Conservation (phyloP, 1,140 invertebrate species). For the Berghia stephanieae region DNA sequence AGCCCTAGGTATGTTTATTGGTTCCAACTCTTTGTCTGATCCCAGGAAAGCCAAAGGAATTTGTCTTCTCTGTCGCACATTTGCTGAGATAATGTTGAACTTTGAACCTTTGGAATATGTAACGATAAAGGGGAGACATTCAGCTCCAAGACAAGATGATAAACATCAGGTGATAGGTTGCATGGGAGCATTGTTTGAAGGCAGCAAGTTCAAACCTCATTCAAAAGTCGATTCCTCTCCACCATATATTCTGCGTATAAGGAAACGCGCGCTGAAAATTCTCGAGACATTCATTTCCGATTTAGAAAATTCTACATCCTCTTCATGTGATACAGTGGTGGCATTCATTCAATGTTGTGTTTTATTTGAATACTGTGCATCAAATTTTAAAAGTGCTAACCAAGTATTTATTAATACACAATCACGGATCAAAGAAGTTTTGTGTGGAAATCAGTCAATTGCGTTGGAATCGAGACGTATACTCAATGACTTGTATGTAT, state of each 20-base stretch:
- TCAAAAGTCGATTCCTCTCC: slow-evolving; percentile 1
- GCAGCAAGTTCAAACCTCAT: slow-evolving; percentile 39
- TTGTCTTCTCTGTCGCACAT: slow-evolving; percentile 48
- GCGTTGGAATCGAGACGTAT: background rate
- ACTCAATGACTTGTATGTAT: background rate
- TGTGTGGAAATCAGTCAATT: background rate
- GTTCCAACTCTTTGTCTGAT: slow-evolving; percentile 17
- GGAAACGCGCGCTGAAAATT: no score
- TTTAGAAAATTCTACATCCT: no score
- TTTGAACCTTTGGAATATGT: slow-evolving; percentile 35
- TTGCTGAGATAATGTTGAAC: slow-evolving; percentile 45
- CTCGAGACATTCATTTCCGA: no score
- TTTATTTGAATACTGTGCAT: slow-evolving; percentile 60
- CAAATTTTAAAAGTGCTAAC: slow-evolving; percentile 46
- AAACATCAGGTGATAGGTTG: slow-evolving; percentile 29
- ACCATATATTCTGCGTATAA: slow-evolving; percentile 19
- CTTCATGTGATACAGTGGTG: no score
- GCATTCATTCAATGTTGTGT: slow-evolving; percentile 53
- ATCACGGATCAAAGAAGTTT: background rate
- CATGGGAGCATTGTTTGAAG: slow-evolving; percentile 36
- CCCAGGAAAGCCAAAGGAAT: slow-evolving; percentile 35
- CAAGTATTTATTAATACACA: slow-evolving; percentile 39
- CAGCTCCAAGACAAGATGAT: background rate
- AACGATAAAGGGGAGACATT: background rate
- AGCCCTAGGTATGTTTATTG: slow-evolving; percentile 54